These are phyloP conservation scores for Ophion costatus DNA, from an alignment of 2,888 invertebrate genomes.

Conservation along the genomic window DNA sequence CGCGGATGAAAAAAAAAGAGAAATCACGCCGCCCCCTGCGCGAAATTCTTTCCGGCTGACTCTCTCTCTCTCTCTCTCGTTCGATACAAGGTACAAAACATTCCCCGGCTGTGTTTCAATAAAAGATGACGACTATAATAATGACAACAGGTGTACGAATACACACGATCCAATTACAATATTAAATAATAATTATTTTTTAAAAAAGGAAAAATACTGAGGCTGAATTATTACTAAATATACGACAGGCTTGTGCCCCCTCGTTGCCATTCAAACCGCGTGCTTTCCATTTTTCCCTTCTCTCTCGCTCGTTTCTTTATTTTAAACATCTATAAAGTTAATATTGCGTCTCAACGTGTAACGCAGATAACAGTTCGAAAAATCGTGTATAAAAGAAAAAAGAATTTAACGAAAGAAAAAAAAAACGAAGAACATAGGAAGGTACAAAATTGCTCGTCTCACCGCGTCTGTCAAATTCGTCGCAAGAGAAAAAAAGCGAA, in stretches of 20 bases:
- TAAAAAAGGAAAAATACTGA: constrained; percentile 65
- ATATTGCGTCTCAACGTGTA: constrained; percentile 60
- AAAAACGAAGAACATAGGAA: constrained; percentile 37
- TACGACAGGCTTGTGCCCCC: constrained; percentile 63
- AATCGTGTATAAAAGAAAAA: constrained; percentile 18
- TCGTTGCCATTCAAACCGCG: constrained; percentile 60
- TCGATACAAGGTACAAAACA: constrained; percentile 50
- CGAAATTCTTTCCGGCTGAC: too few relatives aligned
- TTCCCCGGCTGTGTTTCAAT: constrained; percentile 36
- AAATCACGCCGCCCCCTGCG: neutral
- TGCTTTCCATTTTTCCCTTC: constrained; percentile 52
- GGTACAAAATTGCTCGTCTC: constrained; percentile 66
- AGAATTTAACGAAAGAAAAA: constrained; percentile 65
- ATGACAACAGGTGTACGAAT: constrained; percentile 60
- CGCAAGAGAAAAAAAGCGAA: neutral
- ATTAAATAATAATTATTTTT: constrained; percentile 63
- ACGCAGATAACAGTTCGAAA: constrained; percentile 69
- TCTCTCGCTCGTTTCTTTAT: constrained; percentile 29
- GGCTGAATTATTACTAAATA: constrained; percentile 68
- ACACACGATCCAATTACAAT: constrained; percentile 64
- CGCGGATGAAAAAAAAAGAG: constrained; percentile 33
- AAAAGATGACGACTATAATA: constrained; percentile 36
- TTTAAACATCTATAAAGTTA: constrained; percentile 62
- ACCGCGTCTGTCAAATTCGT: constrained; percentile 48
- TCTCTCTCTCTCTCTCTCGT: constrained; percentile 38